phyloP scores from a whole-genome alignment of 2,888 invertebrate genomes.

The Ptychoptera albimana region DNA sequence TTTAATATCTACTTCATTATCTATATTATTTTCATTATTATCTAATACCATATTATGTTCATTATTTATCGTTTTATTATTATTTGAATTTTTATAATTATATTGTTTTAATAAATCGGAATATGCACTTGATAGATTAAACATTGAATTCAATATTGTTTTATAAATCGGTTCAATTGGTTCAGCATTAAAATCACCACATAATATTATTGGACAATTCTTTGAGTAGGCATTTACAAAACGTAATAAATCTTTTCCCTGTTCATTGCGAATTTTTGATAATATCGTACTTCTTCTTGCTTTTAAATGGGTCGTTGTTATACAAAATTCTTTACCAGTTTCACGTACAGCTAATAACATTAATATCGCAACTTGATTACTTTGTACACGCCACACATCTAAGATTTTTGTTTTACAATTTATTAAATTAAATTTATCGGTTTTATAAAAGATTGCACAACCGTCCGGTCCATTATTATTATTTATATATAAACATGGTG shows the following conservation, averaged over 20 bases:
- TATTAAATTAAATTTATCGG: slow-evolving; percentile 42
- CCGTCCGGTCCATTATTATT: slow-evolving; percentile 65
- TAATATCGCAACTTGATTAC: slow-evolving; percentile 50
- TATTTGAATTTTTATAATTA: background rate
- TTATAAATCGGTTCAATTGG: slow-evolving; percentile 52
- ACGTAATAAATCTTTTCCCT: slow-evolving; percentile 47
- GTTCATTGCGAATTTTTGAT: slow-evolving; percentile 50
- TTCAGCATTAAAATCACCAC: slow-evolving; percentile 65
- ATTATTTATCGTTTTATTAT: background rate
- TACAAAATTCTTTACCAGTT: slow-evolving; percentile 42
- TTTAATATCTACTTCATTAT: too few species aligned
- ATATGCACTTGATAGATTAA: slow-evolving; percentile 34
- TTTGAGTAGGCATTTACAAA: slow-evolving; percentile 34
- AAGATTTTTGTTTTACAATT: slow-evolving; percentile 40
- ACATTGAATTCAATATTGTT: slow-evolving; percentile 32
- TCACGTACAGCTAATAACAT: slow-evolving; percentile 28
- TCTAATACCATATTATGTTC: too few species aligned
- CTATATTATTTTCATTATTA: background rate
- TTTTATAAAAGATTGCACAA: slow-evolving; percentile 56
- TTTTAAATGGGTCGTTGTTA: slow-evolving; percentile 59
- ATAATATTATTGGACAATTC: slow-evolving; percentile 42
- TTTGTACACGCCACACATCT: slow-evolving; percentile 57
- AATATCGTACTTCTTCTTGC: slow-evolving; percentile 50
- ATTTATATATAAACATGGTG: slow-evolving; percentile 54
- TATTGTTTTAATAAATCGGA: slow-evolving; percentile 23